phyloP scores from a whole-genome alignment of 1,140 invertebrate species.

The Solenopsis invicta region DNA sequence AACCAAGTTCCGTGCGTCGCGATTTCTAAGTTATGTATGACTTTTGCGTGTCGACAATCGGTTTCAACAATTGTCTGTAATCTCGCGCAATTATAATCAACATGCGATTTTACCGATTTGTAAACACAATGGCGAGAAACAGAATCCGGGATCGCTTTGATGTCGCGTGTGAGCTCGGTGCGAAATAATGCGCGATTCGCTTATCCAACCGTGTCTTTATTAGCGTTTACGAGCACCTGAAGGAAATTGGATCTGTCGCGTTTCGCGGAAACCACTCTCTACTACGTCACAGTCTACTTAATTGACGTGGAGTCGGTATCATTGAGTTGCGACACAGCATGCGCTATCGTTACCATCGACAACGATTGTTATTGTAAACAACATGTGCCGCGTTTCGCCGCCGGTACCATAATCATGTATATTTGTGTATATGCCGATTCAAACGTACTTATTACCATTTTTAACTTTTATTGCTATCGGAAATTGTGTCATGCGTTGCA shows the following conservation, averaged over 20 bases:
- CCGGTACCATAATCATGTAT: neutral
- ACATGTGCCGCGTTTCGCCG: neutral
- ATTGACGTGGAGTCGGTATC: neutral
- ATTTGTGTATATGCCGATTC: neutral
- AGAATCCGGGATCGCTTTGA: neutral
- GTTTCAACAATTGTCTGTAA: neutral
- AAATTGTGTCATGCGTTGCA: neutral
- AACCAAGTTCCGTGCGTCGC: neutral
- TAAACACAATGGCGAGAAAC: neutral
- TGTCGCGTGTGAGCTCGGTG: neutral
- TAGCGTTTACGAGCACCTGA: neutral
- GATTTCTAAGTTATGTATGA: neutral
- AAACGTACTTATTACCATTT: neutral
- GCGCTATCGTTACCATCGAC: neutral
- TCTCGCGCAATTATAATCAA: neutral
- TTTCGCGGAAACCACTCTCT: neutral
- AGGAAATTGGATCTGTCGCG: neutral
- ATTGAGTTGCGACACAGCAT: neutral
- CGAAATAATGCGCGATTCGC: neutral
- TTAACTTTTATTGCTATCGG: neutral
- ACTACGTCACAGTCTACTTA: conserved; percentile 10
- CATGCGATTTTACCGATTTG: neutral
- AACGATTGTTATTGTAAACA: neutral
- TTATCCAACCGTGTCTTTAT: neutral
- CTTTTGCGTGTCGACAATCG: neutral